Base-by-base conservation (phyloP, 2,888 invertebrate species). In the Drosophila niveifrons region DNA sequence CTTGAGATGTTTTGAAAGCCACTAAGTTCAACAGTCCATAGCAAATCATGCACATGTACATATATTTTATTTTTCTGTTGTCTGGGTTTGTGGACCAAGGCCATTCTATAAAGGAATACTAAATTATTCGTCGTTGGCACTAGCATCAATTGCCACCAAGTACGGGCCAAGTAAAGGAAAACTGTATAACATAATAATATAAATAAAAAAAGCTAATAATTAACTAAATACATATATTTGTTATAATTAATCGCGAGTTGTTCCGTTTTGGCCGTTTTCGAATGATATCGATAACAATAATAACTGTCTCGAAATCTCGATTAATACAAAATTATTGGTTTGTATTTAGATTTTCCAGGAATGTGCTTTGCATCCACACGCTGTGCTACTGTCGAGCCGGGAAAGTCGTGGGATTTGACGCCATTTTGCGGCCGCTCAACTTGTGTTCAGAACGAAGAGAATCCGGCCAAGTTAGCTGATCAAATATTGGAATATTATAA, bases 341-440 rank as follows among this genome's bases (percentile, higher is more conserved):
- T 7, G 10, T 83, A 23, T 79, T 10, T 58, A 92, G 97, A 98
- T 93, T 98, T 97, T 94, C 97, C 97, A 51, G 97, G 96, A 41
- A 95, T 96, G 94, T 98, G 97, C 91, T 98, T 97, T 93, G 97
- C 97, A 0, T 97, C 97, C 6, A 98, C 97, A 63, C 95, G 95
- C 64, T 98, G 97, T 92, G 96, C 97, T 43, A 97, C 97, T 11
- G 95, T 97, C 57, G 97, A 97, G 91, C 96, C 97, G 2, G 96
- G 95, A 71, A 95, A 97, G 93, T 94, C 95, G 67, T 97, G 97
- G 97, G 97, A 97, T 61, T 92, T 97, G 83, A 94, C 96, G 2
- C 97, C 97, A 4, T 97, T 97, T 95, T 97, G 97, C 90, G 97
- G 97, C n/a, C 95, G 96, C 79, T 96, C 97, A 85, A 97, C 96